phyloP scores from a whole-genome alignment of 2,888 invertebrate species.

The Machimus rusticus region DNA sequence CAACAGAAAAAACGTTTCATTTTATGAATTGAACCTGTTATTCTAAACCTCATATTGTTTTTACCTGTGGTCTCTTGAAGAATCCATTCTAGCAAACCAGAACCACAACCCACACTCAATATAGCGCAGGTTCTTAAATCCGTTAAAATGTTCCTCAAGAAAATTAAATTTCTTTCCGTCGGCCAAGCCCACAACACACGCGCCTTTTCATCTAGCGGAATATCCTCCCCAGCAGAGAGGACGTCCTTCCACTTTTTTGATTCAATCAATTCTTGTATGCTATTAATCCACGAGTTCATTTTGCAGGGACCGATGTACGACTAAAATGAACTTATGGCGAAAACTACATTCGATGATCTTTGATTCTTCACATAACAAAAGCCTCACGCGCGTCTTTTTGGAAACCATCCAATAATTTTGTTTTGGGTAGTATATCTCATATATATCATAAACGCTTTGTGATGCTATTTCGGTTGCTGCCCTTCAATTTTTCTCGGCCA shows the following conservation, averaged over 20 bases:
- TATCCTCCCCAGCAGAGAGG: slow-evolving; percentile 52
- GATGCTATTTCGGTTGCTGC: background rate
- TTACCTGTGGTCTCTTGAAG: slow-evolving; percentile 71
- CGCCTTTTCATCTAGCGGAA: slow-evolving; percentile 58
- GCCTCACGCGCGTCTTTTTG: background rate
- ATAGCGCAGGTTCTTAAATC: slow-evolving; percentile 65
- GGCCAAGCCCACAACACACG: slow-evolving; percentile 80
- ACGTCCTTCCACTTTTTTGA: slow-evolving; percentile 64
- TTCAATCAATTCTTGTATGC: slow-evolving; percentile 24
- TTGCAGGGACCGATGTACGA: background rate
- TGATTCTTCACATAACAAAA: background rate
- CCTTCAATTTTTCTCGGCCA: background rate
- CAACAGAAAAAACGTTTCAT: too few species aligned
- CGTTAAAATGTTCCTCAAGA: slow-evolving; percentile 65
- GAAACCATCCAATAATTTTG: background rate
- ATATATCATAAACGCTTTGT: background rate
- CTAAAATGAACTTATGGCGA: background rate
- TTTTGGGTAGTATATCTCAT: background rate
- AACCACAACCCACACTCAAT: slow-evolving; percentile 80
- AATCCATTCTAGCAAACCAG: slow-evolving; percentile 84
- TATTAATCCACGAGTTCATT: slow-evolving; percentile 40
- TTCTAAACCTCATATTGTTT: background rate
- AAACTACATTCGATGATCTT: background rate
- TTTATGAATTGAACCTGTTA: too few species aligned
- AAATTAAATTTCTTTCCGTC: slow-evolving; percentile 69